Base-by-base conservation (phyloP, 2,797 vertebrate species). In the Allochrocebus solatus region DNA sequence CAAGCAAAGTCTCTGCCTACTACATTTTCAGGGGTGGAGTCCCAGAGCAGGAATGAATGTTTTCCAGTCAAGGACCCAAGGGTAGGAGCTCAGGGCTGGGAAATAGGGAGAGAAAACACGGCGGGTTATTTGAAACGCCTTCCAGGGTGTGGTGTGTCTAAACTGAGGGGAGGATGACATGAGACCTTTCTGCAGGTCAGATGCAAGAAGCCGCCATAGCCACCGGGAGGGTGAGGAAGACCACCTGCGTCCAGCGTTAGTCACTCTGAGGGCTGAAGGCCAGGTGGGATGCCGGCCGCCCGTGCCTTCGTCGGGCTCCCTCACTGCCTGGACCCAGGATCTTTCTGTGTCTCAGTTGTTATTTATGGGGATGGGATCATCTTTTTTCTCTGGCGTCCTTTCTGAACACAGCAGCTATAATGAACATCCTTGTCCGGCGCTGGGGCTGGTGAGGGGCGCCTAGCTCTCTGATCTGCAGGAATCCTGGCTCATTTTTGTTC, bases 341-440 rank as follows among this genome's bases (percentile, higher is more conserved):
- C 43, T 67, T 50, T 48, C 59, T 85, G 8, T 85, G 11, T 85
- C 50, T 57, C 22, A 21, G 19, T 80, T 57, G 16, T 57, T 59
- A 8, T 28, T 24, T 53, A 50, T 39, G 33, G 16, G 16, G 46
- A 30, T 28, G n/a, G 46, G 14, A 11, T 8, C 64, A 26, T 72
- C 22, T 14, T 70, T 14, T 70, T 36, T 24, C 24, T 50, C n/a
- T 13, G 3, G 24, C 8, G 22, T 22, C 24, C 33, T 8, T 10
- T 85, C 33, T 50, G 33, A 21, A 36, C 8, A 21, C 6, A 3
- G 21, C 21, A n/a, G 21, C 70, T 50, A n/a, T 33, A 33, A 33
- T 22, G 5, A 36, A 8, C 2, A 2, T 39, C 4, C 64, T 72
- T 53, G 22, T 53, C 14, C 0, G 5, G 33, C 4, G 5, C 46